Evolutionary conservation across 2,113 vertebrate genomes (phyloP), one percentile per base, ranked within the genome.

Genomic region (Grantiella picta): DNA sequence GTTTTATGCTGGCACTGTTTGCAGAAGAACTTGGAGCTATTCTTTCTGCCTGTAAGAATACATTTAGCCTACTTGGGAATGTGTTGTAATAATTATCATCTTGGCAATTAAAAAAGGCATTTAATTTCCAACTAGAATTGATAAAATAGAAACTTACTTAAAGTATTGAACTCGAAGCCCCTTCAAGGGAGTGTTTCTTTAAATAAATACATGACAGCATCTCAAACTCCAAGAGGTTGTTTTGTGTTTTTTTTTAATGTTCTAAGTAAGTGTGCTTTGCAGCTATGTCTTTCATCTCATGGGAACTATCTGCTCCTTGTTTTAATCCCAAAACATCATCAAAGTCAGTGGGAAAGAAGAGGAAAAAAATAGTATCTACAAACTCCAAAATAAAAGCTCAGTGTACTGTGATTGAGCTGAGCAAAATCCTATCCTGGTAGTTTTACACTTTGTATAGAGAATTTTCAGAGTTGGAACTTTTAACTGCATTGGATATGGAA

Each of bases 261-360:
- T 95, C 75, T 88, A 88, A 95, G 64, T 92, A 84, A 90, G 35
- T 81, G 80, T 94, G 78, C 79, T 94, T 91, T 89, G 71, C 92
- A 83, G 76, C 68, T 80, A 75, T 90, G 82, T 75, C 93, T 96
- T 96, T 96, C 90, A 92, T 96, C 92, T 93, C 82, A 81, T 95
- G 95, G 90, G 92, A 97, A 86, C 79, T 83, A 82, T 91, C 82
- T 95, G 73, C 36, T 92, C 57, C 85, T 93, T 90, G 71, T 90
- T 92, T 94, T 94, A 96, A 95, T 94, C 88, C 90, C 72, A 81
- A 94, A 96, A 86, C 82, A 84, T 93, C 79, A 78, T 95, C 60
- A 92, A 92, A 95, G 88, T 86, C 68, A 75, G 36, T 81, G 82
- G 56, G 71, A 82, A 82, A 81, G 36, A 90, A 89, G 35, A 22